phyloP scores from a whole-genome alignment of 2,113 vertebrate genomes.

The Grammomys dolichurus region DNA sequence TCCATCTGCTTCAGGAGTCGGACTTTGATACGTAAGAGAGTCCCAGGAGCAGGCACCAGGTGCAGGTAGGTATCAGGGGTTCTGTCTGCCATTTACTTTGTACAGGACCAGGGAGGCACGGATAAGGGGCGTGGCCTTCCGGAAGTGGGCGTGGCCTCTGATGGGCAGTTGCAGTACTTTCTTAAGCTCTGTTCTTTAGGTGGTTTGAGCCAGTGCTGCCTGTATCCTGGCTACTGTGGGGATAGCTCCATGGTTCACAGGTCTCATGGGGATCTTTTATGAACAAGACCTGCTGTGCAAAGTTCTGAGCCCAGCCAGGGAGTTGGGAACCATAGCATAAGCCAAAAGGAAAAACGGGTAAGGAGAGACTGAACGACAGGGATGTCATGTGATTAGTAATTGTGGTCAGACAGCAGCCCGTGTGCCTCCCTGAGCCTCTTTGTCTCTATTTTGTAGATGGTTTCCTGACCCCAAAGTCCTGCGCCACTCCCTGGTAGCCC shows the following conservation, averaged over 20 bases:
- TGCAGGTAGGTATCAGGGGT: background rate
- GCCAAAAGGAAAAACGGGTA: background rate
- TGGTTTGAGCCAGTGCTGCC: background rate
- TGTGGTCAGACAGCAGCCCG: background rate
- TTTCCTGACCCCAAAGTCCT: background rate
- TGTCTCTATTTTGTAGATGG: background rate
- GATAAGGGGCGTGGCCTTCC: background rate
- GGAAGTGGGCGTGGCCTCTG: background rate
- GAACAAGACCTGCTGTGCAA: background rate
- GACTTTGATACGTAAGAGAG: rapidly evolving
- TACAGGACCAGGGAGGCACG: too few relatives aligned
- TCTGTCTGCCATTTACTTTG: background rate
- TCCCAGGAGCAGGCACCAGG: background rate
- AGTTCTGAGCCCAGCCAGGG: background rate
- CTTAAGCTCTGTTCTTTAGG: background rate
- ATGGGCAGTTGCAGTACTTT: rapidly evolving
- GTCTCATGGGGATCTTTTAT: background rate
- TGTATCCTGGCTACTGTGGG: too few relatives aligned
- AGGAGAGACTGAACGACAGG: background rate
- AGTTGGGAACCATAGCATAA: background rate
- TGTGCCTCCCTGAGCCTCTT: too few relatives aligned
- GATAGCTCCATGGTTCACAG: too few relatives aligned
- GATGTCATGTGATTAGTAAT: background rate
- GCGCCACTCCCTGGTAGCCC: background rate
- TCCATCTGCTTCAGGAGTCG: background rate